Evolutionary conservation across 2,888 invertebrate species (phyloP).

Genomic region (Oligia fasciuncula): DNA sequence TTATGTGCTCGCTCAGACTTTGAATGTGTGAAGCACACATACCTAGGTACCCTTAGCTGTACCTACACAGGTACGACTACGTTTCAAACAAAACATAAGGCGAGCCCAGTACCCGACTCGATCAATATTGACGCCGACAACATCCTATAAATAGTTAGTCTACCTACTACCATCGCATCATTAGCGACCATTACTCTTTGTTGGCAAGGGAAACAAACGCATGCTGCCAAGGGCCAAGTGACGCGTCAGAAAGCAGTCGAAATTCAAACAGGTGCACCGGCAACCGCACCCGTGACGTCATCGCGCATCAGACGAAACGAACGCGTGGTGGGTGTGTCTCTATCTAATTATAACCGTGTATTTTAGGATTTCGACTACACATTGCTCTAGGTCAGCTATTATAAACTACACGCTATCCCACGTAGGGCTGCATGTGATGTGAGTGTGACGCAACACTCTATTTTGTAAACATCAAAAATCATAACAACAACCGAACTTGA

Average conservation of each 20-base stretch:
- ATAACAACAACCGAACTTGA: slow-evolving; percentile 8
- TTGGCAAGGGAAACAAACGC: slow-evolving; percentile 40
- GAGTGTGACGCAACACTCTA: slow-evolving; percentile 41
- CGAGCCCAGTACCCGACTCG: background rate
- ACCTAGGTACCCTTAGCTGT: background rate
- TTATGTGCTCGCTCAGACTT: background rate
- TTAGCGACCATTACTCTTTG: slow-evolving; percentile 26
- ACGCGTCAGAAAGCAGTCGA: slow-evolving; percentile 31
- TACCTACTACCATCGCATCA: slow-evolving; percentile 12
- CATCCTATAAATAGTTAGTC: slow-evolving; percentile 27
- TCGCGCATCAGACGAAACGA: slow-evolving; percentile 70
- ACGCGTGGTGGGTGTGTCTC: slow-evolving; percentile 80
- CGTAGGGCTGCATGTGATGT: slow-evolving; percentile 52
- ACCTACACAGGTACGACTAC: background rate
- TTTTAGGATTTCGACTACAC: slow-evolving; percentile 70
- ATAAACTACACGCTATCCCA: slow-evolving; percentile 59
- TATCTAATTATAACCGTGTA: slow-evolving; percentile 77
- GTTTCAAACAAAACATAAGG: slow-evolving; percentile 20
- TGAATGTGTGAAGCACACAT: background rate
- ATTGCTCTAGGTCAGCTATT: slow-evolving; percentile 76
- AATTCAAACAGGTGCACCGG: slow-evolving; percentile 52
- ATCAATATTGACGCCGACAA: slow-evolving; percentile 41
- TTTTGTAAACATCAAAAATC: slow-evolving; percentile 45
- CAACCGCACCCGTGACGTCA: slow-evolving; percentile 68
- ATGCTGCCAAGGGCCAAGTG: slow-evolving; percentile 42